Percentiles rank a stretch among this genome's conserved stretches.
phyloP scores from a whole-genome alignment of 2,113 vertebrate species.

The Pterocles gutturalis region DNA sequence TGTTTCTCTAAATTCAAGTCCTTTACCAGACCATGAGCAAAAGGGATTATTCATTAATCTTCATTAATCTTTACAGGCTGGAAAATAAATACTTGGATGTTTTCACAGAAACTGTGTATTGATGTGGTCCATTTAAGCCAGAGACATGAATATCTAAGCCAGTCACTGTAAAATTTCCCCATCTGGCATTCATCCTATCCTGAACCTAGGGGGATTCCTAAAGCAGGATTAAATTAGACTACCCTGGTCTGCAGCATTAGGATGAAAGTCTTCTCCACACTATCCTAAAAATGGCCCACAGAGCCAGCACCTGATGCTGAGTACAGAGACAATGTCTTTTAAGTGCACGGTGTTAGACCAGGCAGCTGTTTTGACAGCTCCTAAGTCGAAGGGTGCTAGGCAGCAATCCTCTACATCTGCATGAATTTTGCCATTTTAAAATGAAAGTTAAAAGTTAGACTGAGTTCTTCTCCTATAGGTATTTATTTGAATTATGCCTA shows the following conservation, averaged over 20 bases:
- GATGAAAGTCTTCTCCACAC: background rate
- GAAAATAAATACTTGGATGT: background rate
- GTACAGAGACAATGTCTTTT: background rate
- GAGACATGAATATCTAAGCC: background rate
- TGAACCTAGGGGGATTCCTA: background rate
- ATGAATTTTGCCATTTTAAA: background rate
- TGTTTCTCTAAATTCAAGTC: background rate
- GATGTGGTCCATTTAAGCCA: background rate
- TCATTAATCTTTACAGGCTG: background rate
- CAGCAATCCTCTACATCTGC: background rate
- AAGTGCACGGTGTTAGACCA: background rate
- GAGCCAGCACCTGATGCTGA: background rate
- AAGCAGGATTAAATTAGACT: background rate
- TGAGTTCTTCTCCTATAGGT: background rate
- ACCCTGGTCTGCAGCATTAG: background rate
- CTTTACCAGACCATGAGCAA: background rate
- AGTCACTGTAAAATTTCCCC: background rate
- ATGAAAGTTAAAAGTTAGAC: background rate
- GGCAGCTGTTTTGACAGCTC: background rate
- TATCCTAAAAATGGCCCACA: background rate
- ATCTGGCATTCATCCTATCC: background rate
- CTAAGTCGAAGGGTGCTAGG: background rate
- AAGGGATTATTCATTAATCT: background rate
- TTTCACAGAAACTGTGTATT: background rate
- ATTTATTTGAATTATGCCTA: background rate